Evolutionary conservation across 2,797 vertebrate genomes (phyloP).

Genomic region (Darevskia nairensis): DNA sequence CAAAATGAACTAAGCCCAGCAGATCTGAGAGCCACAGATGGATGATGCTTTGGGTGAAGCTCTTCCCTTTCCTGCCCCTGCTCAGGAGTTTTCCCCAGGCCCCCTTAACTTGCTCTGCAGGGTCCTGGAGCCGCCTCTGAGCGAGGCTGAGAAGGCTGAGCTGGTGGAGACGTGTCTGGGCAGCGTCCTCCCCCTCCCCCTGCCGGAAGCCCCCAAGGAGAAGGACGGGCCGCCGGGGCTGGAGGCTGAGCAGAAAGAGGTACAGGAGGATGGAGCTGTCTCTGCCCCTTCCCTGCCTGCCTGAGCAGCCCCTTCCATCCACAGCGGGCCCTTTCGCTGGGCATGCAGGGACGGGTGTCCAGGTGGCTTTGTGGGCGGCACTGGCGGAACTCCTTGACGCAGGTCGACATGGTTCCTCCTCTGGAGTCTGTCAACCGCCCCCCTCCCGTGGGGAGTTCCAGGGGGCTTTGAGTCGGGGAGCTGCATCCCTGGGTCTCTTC

Average conservation of each 20-base stretch:
- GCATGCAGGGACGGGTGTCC: neutral
- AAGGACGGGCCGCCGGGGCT: constrained; percentile 76
- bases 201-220: constrained; percentile 73
- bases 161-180: constrained; percentile 85
- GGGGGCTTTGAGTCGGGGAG: neutral
- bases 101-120: constrained; percentile 77
- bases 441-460: neutral
- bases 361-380: neutral
- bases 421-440: too few relatives aligned
- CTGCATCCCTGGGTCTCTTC: too few relatives aligned
- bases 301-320: too few relatives aligned
- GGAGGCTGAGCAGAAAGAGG: constrained; percentile 79
- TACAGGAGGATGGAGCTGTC: constrained; percentile 42
- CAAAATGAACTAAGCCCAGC: too few relatives aligned
- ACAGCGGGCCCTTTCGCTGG: too few relatives aligned
- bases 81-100: neutral
- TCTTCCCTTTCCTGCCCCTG: too few relatives aligned
- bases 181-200: constrained; percentile 81
- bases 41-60: too few relatives aligned
- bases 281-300: neutral
- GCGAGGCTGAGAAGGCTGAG: constrained; percentile 83
- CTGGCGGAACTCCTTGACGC: neutral
- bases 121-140: constrained; percentile 84
- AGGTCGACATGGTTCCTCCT: too few relatives aligned
- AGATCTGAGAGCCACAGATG: too few relatives aligned